These are phyloP conservation scores for Corythoichthys intestinalis DNA, from an alignment of 2,113 vertebrate genomes.

Conservation along the genomic window DNA sequence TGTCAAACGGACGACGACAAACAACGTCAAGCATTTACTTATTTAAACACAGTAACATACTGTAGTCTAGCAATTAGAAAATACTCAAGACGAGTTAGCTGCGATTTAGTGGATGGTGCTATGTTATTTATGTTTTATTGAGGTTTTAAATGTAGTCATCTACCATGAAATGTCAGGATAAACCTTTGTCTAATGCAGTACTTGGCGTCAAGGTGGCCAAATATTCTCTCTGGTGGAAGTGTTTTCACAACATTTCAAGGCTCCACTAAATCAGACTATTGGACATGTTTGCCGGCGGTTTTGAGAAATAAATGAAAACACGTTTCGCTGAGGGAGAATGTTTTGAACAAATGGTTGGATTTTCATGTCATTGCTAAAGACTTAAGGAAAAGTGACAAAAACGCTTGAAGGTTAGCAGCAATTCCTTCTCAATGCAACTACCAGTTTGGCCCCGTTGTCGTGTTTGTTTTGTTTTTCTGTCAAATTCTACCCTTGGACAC, in stretches of 20 bases:
- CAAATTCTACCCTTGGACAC: conserved; percentile 19
- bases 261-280: conserved; percentile 23
- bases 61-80: background rate
- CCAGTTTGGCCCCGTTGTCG: conserved; percentile 29
- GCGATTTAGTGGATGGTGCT: conserved; percentile 55
- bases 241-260: conserved; percentile 11
- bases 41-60: conserved; percentile 33
- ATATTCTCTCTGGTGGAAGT: conserved; percentile 13
- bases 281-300: conserved; percentile 10
- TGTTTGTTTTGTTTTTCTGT: conserved; percentile 39
- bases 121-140: conserved; percentile 11
- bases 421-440: conserved; percentile 22
- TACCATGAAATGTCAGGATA: background rate
- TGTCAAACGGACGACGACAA: conserved; percentile 17
- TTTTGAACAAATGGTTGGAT: conserved; percentile 43
- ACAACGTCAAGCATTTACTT: conserved; percentile 13
- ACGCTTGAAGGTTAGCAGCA: conserved; percentile 27
- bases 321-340: conserved; percentile 36
- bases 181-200: background rate
- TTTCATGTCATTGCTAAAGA: conserved; percentile 42
- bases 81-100: background rate
- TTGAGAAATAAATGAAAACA: conserved; percentile 56
- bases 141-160: conserved; percentile 18
- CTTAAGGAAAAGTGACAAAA: conserved; percentile 35
- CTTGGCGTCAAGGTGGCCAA: conserved; percentile 20